phyloP scores from a whole-genome alignment of 2,797 vertebrate genomes.

The Thaleichthys pacificus region DNA sequence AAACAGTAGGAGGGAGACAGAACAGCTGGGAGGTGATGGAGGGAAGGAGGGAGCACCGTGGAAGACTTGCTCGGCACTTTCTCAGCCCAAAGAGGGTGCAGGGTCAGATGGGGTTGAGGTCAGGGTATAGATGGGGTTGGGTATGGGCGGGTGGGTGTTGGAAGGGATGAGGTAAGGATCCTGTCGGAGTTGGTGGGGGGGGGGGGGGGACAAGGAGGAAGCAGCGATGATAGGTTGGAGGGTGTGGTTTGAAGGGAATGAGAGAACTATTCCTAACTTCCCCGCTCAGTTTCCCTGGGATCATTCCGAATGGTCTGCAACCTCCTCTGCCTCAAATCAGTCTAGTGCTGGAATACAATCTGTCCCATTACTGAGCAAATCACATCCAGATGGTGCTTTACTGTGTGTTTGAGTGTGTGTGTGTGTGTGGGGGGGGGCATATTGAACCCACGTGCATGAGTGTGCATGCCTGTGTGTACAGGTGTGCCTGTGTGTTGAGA shows the following conservation, averaged over 20 bases:
- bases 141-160: background rate
- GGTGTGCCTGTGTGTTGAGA: constrained; percentile 6
- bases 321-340: constrained; percentile 14
- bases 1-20: constrained; percentile 45
- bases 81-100: background rate
- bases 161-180: too few species aligned
- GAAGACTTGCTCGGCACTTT: too few species aligned
- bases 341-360: constrained; percentile 4
- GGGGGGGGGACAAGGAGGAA: background rate
- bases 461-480: constrained; percentile 12
- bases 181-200: background rate
- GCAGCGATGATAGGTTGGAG: background rate
- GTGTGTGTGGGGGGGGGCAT: background rate
- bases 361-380: constrained; percentile 13
- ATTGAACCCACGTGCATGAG: background rate
- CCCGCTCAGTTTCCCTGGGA: background rate
- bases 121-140: background rate
- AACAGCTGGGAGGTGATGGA: constrained; percentile 44
- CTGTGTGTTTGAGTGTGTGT: constrained; percentile 4
- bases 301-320: background rate
- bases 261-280: background rate
- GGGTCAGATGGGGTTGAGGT: background rate
- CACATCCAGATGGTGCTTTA: constrained; percentile 15
- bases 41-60: background rate
- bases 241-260: background rate